Conservation (phyloP, 2,797 vertebrate genomes). For the Sciurus carolinensis region DNA sequence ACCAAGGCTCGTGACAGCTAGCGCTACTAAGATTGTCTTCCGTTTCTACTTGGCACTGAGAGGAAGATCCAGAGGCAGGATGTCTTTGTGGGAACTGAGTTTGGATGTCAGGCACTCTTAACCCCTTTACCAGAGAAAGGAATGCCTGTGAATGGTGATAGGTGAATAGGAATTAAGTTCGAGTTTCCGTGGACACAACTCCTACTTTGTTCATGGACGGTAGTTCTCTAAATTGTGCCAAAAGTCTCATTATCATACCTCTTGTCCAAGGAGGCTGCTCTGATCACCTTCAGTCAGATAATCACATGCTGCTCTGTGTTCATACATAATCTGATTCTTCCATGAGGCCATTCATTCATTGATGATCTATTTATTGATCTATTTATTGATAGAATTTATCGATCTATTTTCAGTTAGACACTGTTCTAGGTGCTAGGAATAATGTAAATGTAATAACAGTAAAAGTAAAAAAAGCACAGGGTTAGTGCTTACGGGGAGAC, state of each 20-base stretch:
- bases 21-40: neutral
- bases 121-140: neutral
- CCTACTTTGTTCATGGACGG: neutral
- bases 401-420: neutral
- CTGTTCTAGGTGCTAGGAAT: neutral
- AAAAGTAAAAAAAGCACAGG: slow-evolving; percentile 22
- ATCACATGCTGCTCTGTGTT: neutral
- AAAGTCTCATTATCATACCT: neutral
- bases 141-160: neutral
- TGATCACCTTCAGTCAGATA: neutral
- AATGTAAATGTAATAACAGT: neutral
- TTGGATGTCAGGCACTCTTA: neutral
- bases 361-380: too few relatives aligned
- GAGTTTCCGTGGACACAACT: neutral
- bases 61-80: slow-evolving; percentile 6
- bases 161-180: slow-evolving; percentile 15
- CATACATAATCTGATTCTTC: neutral
- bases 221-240: slow-evolving; percentile 12
- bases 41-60: neutral
- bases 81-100: neutral
- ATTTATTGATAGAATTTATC: neutral
- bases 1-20: neutral
- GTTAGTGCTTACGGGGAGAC: neutral
- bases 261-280: neutral
- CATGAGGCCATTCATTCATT: slow-evolving; percentile 6